Evolutionary conservation across 2,797 vertebrate species (phyloP).

Genomic region (Poecilia picta): DNA sequence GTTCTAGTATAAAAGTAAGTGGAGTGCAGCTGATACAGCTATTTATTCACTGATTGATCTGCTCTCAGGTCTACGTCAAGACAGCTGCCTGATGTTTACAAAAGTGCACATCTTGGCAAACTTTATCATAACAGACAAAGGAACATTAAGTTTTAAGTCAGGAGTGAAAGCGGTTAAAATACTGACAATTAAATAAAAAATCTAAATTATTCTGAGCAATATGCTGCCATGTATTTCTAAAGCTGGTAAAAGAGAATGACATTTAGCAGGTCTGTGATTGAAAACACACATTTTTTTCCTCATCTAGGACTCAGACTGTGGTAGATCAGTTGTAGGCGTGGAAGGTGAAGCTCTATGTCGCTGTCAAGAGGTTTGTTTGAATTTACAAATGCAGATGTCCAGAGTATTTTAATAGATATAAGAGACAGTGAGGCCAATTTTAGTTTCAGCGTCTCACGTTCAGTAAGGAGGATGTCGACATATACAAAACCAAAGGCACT

Average conservation of each 20-base stretch:
- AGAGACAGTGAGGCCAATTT: constrained; percentile 35
- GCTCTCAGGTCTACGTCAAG: neutral
- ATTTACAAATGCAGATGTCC: constrained; percentile 21
- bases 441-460: constrained; percentile 69
- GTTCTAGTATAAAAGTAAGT: too few species aligned
- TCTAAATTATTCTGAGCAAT: neutral
- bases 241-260: neutral
- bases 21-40: neutral
- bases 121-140: neutral
- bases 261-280: constrained; percentile 11
- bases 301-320: neutral
- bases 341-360: neutral
- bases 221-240: neutral
- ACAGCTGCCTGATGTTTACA: neutral
- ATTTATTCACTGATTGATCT: neutral
- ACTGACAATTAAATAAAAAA: neutral
- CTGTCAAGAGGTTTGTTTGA: constrained; percentile 24
- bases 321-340: constrained; percentile 1
- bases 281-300: constrained; percentile 14
- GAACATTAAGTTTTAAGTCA: neutral
- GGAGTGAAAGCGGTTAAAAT: neutral
- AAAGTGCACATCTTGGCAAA: neutral
- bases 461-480: constrained; percentile 53
- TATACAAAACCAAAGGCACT: constrained; percentile 87
- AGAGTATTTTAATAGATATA: constrained; percentile 33